Evolutionary conservation across 2,888 invertebrate species (phyloP), one percentile per base, ranked within the genome.

Genomic region (Ecliptopera silaceata): DNA sequence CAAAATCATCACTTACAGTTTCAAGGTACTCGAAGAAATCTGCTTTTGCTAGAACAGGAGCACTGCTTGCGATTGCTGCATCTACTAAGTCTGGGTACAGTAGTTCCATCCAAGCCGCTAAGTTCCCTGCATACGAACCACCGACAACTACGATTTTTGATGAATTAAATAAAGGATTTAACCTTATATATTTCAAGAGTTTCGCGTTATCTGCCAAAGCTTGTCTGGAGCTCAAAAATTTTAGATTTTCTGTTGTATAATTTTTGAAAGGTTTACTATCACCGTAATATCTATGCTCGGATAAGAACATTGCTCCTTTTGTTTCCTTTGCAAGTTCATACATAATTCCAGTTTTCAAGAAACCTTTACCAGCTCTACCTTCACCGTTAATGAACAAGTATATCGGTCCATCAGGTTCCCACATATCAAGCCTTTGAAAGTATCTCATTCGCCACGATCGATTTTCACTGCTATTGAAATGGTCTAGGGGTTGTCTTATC

Each of bases 251-350:
- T 0, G 74, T 68, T 1, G 65, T 78, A 1, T 70, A 70, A 10
- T 78, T 66, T 17, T 78, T 39, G 8, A 86, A 75, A 2, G 89
- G 89, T 61, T 79, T 80, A 57, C 88, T 89, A 15, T 82, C 68
- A 0, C 89, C 89, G 34, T 89, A 89, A 67, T 86, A 90, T 61
- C 90, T 82, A 44, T 89, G 89, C 68, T 89, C 90, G 2, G 80
- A 68, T 39, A 76, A 61, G 61, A 75, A 87, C 76, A 90, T 76
- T 1, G 84, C 88, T 1, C 88, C 90, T 42, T 83, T 75, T 0
- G 89, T 88, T 72, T 88, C 88, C 53, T 77, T 79, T 0, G 88
- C 89, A 15, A 90, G 64, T 18, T 89, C 86, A 45, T 77, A 82
- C 55, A 84, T 61, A 26, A 80, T 71, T 17, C 88, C 87, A 11